phyloP scores from a whole-genome alignment of 2,888 invertebrate species.

The Caenorhabditis afra region DNA sequence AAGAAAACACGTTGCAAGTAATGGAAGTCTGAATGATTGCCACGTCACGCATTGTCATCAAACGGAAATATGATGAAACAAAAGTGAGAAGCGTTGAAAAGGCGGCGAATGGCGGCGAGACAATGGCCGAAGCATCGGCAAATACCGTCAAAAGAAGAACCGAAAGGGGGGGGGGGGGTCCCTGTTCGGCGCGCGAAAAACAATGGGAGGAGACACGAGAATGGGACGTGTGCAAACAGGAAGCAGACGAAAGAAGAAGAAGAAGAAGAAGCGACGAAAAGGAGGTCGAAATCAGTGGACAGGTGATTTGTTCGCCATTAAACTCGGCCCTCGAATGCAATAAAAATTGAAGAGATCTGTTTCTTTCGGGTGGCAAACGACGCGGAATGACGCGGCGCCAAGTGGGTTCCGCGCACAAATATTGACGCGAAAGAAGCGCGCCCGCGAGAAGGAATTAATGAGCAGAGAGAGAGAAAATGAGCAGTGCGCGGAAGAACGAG shows the following conservation, averaged over 20 bases:
- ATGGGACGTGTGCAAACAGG: constrained; percentile 20
- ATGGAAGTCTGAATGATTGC: too few species aligned
- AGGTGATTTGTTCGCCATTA: constrained; percentile 47
- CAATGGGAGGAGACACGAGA: background rate
- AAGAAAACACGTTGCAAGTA: too few species aligned
- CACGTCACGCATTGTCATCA: too few species aligned
- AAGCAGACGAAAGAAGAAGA: background rate
- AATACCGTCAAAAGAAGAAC: background rate
- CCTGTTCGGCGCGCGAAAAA: background rate
- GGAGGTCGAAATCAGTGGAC: constrained; percentile 19
- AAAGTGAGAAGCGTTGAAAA: constrained; percentile 2
- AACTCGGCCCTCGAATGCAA: constrained; percentile 12
- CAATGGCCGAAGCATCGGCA: background rate
- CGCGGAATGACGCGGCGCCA: constrained; percentile 58
- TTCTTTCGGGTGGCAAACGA: constrained; percentile 38
- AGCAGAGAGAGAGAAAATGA: constrained; percentile 19
- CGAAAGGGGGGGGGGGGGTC: background rate
- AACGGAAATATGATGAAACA: background rate
- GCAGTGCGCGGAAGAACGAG: background rate
- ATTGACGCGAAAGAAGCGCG: constrained; percentile 18
- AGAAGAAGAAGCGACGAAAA: constrained; percentile 5
- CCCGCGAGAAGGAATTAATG: constrained; percentile 28
- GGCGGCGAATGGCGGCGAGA: constrained; percentile 3
- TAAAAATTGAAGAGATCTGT: constrained; percentile 26
- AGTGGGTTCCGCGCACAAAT: constrained; percentile 48